These are phyloP conservation scores for Silurus aristotelis DNA, from an alignment of 2,797 vertebrate genomes.

Conservation along the genomic window DNA sequence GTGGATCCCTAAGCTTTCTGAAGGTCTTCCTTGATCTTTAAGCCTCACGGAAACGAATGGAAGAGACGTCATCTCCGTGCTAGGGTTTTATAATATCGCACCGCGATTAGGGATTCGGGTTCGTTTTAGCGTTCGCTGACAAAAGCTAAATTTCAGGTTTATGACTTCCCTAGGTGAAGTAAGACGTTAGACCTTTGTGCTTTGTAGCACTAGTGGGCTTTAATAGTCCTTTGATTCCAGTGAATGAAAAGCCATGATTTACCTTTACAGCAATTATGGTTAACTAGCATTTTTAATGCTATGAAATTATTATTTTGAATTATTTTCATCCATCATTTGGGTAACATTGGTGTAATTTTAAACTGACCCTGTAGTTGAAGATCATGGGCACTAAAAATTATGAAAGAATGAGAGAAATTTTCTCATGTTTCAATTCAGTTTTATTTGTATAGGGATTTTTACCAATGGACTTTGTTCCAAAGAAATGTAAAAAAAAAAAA, in stretches of 20 bases:
- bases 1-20: not conserved
- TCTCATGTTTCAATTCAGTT: not conserved
- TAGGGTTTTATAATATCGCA: not conserved
- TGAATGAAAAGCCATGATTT: not conserved
- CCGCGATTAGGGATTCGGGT: not conserved
- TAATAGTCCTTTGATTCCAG: not conserved
- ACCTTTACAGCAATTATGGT: not conserved
- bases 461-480: no score
- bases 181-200: not conserved
- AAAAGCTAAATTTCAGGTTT: not conserved
- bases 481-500: no score
- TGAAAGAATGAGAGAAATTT: not conserved
- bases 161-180: not conserved
- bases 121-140: not conserved
- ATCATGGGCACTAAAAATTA: not conserved
- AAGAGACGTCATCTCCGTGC: not conserved
- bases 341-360: not conserved
- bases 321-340: not conserved
- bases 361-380: not conserved
- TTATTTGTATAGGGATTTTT: no score
- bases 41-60: no score
- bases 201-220: not conserved
- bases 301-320: not conserved
- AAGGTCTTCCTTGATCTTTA: not conserved
- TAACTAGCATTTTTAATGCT: not conserved